Conservation (phyloP, 2,113 vertebrate species). For the Notiomystis cincta region DNA sequence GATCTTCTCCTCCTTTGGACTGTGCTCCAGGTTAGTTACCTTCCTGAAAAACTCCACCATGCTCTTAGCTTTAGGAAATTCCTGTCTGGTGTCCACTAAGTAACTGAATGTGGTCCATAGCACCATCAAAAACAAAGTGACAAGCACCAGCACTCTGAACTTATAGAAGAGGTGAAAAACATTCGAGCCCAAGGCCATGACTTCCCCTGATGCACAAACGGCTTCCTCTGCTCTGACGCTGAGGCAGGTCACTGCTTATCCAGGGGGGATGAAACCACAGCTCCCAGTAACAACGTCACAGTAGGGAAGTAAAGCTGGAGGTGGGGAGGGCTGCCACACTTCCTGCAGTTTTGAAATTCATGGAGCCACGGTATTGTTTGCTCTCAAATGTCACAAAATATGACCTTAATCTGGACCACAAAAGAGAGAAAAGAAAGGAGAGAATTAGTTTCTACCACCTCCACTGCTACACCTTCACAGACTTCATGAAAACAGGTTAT, state of each 20-base stretch:
- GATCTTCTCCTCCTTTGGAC: background rate
- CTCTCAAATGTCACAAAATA: conserved; percentile 3
- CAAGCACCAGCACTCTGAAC: conserved; percentile 76
- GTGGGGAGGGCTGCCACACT: background rate
- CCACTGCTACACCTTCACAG: background rate
- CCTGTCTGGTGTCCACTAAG: conserved; percentile 59
- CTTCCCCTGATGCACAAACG: background rate
- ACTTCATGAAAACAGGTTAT: background rate
- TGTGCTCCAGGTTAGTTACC: background rate
- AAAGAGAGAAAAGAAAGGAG: background rate
- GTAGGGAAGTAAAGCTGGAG: background rate
- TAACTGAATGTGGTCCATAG: conserved; percentile 80
- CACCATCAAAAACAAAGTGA: conserved; percentile 72
- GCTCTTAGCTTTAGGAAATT: conserved; percentile 19
- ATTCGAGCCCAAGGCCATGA: conserved; percentile 73
- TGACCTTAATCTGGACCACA: background rate
- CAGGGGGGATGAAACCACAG: background rate
- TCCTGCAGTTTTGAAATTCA: background rate
- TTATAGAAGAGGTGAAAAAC: conserved; percentile 68
- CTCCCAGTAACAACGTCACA: background rate
- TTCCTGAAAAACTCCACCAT: conserved; percentile 37
- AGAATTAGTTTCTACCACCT: background rate
- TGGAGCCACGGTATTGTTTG: background rate
- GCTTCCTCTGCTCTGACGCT: background rate
- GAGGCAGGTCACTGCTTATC: background rate